Conservation (phyloP, 2,113 vertebrate species). For the Gracilinanus agilis region DNA sequence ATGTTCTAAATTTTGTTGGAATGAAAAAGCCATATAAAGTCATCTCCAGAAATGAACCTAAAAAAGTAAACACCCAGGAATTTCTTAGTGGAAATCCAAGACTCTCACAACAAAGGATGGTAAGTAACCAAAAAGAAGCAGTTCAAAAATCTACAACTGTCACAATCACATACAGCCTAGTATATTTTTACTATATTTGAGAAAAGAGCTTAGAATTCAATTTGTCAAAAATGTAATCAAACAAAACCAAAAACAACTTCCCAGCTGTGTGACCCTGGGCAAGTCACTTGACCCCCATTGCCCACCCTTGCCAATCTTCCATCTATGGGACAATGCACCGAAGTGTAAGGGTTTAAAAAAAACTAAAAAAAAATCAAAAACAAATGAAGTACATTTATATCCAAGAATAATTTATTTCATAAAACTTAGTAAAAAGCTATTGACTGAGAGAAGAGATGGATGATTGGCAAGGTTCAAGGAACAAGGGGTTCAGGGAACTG, state of each 20-base stretch:
- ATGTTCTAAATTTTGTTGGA: neutral
- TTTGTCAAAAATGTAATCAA: neutral
- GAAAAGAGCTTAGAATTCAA: neutral
- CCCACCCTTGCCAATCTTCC: too few relatives aligned
- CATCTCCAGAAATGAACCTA: neutral
- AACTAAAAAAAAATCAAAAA: too few relatives aligned
- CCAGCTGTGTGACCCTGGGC: too few relatives aligned
- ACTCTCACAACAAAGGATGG: neutral
- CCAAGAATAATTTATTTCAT: neutral
- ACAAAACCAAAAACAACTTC: too few relatives aligned
- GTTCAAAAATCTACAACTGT: neutral
- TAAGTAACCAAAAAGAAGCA: neutral
- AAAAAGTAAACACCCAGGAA: neutral
- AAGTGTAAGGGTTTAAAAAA: too few relatives aligned
- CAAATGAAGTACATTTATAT: neutral
- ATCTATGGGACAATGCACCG: too few relatives aligned
- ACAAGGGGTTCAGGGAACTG: too few relatives aligned
- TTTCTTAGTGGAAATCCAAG: neutral
- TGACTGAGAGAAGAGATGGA: too few relatives aligned
- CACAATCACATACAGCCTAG: neutral
- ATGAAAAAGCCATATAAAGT: neutral
- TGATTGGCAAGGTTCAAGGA: too few relatives aligned
- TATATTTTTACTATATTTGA: neutral
- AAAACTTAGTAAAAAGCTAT: neutral
- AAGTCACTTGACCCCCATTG: too few relatives aligned